Evolutionary conservation across 2,888 invertebrate genomes (phyloP).

Genomic region (Octodonta nipae): DNA sequence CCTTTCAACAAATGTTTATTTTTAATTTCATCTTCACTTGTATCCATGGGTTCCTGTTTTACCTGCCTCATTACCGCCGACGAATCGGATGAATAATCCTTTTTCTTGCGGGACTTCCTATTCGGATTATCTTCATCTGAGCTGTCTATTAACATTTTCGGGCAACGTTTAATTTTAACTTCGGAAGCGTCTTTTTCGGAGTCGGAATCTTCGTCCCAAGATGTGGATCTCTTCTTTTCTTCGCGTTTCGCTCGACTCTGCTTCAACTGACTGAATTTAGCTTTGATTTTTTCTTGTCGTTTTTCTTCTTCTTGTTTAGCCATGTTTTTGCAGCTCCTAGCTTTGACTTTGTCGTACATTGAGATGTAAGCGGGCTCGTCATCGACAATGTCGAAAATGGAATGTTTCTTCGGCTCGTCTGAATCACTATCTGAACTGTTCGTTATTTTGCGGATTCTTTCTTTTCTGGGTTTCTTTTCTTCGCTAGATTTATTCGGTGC

Average conservation of each 20-base stretch:
- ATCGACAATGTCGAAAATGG: conserved; percentile 79
- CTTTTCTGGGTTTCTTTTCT: conserved; percentile 23
- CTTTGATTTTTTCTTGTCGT: conserved; percentile 71
- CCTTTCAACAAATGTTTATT: conserved; percentile 49
- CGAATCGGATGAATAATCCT: conserved; percentile 42
- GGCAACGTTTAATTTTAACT: conserved; percentile 22
- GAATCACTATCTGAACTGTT: conserved; percentile 59
- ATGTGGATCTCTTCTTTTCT: conserved; percentile 77
- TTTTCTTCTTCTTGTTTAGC: conserved; percentile 84
- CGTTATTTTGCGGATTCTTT: conserved; percentile 20
- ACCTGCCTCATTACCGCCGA: conserved; percentile 36
- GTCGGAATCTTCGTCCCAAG: conserved; percentile 79
- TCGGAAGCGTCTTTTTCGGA: conserved; percentile 35
- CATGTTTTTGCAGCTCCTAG: conserved; percentile 85
- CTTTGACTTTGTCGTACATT: conserved; percentile 96
- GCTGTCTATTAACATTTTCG: conserved; percentile 32
- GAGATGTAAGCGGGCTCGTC: conserved; percentile 85
- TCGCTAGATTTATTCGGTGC: conserved; percentile 16
- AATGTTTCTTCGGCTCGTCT: conserved; percentile 76
- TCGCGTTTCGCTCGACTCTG: conserved; percentile 76
- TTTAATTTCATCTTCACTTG: conserved; percentile 34
- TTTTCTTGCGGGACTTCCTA: conserved; percentile 27
- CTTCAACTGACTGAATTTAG: conserved; percentile 77
- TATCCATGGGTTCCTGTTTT: conserved; percentile 28
- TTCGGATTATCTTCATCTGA: conserved; percentile 30